Percentiles rank a stretch among this genome's conserved stretches.
phyloP scores from a whole-genome alignment of 2,797 vertebrate species.

The Lacerta viridis region DNA sequence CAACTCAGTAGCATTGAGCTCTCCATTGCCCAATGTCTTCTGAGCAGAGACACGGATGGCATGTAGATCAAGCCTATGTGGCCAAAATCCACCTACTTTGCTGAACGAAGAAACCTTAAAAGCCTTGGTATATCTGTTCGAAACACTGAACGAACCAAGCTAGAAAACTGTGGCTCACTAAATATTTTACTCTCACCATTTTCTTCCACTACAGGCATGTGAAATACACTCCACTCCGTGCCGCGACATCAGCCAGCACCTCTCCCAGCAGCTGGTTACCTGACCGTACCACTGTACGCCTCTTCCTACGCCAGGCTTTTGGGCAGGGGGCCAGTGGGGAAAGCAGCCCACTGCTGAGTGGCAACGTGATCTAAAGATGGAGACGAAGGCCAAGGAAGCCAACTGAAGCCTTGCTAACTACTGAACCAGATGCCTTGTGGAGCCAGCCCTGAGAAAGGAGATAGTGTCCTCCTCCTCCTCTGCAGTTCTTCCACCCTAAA shows the following conservation, averaged over 20 bases:
- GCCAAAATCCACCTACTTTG: background rate
- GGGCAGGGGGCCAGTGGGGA: conserved; percentile 83
- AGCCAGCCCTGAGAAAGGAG: conserved; percentile 10
- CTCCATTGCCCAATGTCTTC: background rate
- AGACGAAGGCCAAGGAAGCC: background rate
- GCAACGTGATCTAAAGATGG: conserved; percentile 82
- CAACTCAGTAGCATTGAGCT: background rate
- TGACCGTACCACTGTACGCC: conserved; percentile 79
- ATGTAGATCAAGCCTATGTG: background rate
- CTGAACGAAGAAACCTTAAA: background rate
- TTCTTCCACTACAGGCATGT: conserved; percentile 74
- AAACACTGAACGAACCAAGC: background rate
- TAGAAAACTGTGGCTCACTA: background rate
- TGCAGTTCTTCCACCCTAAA: background rate
- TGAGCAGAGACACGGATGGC: background rate
- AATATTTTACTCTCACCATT: background rate
- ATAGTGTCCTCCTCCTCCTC: background rate
- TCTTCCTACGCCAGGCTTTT: conserved; percentile 86
- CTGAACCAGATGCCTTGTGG: background rate
- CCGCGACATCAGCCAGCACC: conserved; percentile 61
- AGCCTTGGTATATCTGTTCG: background rate
- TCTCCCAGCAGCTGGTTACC: conserved; percentile 70
- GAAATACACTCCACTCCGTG: conserved; percentile 82
- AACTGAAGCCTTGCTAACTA: background rate
- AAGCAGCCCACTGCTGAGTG: conserved; percentile 87